phyloP scores from a whole-genome alignment of 30 jellyfish, hydroid and myxozoan species.

The Aurelia coerulea region DNA sequence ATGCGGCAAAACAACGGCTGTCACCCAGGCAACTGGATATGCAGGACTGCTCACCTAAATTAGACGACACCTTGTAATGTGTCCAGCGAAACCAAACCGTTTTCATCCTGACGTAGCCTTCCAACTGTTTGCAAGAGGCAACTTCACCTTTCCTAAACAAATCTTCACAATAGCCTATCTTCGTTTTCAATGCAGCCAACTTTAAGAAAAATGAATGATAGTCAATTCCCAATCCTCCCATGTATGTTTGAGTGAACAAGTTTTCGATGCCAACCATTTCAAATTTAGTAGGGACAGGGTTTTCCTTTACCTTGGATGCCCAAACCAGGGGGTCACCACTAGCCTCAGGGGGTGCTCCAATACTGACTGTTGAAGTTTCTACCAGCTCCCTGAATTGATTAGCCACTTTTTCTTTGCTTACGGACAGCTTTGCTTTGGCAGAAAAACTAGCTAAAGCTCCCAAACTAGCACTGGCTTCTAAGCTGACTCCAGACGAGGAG shows the following conservation, averaged over 20 bases:
- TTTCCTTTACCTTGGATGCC: conserved; percentile 78
- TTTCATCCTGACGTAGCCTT: no score
- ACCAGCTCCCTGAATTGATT: conserved; percentile 22
- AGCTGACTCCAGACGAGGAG: conserved; percentile 13
- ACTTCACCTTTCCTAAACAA: no score
- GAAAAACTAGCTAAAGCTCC: conserved; percentile 9
- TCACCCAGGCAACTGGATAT: no score
- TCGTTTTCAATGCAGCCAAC: no score
- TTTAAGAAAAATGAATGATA: no score
- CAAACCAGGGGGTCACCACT: conserved; percentile 61
- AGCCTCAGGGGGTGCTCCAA: conserved; percentile 81
- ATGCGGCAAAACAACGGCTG: no score
- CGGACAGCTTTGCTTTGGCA: conserved; percentile 24
- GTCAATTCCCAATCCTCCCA: conserved; percentile 16
- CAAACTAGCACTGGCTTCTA: conserved; percentile 29
- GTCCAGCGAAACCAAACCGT: no score
- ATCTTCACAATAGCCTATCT: no score
- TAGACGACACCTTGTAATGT: no score
- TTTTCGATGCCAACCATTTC: conserved; percentile 62
- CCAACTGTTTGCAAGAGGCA: no score
- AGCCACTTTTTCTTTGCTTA: conserved; percentile 35
- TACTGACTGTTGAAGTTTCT: conserved; percentile 62
- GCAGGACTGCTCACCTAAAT: no score
- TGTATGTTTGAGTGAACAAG: conserved; percentile 40
- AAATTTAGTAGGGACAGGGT: conserved; percentile 68